A percentile compares a stretch with the other conserved stretches of the same genome.
Conservation (phyloP, 2,797 vertebrate genomes). For the Scleropages formosus region DNA sequence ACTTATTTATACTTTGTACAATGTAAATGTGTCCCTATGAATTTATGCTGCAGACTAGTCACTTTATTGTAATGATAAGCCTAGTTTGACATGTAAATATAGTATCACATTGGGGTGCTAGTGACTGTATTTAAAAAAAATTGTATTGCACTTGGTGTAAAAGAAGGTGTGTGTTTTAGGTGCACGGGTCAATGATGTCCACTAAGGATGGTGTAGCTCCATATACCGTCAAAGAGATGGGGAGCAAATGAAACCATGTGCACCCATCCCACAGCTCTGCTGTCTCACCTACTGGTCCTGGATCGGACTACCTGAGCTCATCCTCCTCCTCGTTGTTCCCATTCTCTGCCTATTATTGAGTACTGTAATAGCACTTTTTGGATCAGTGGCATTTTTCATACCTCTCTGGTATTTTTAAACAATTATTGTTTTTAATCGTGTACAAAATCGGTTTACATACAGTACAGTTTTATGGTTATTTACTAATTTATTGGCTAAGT, state of each 20-base stretch:
- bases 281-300: neutral
- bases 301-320: constrained; percentile 22
- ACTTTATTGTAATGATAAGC: neutral
- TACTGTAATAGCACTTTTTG: too few species aligned
- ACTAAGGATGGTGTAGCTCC: constrained; percentile 60
- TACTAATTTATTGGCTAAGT: neutral
- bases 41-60: too few species aligned
- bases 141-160: neutral
- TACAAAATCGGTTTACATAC: too few species aligned
- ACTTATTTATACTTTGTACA: too few species aligned
- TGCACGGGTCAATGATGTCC: constrained; percentile 66
- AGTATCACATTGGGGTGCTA: neutral
- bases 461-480: too few species aligned
- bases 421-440: too few species aligned
- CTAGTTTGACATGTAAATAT: too few species aligned
- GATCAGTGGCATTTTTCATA: neutral
- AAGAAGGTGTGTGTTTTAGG: constrained; percentile 59
- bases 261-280: neutral
- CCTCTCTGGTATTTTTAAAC: neutral
- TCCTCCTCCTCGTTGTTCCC: neutral
- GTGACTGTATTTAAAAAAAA: neutral
- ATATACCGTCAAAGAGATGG: constrained; percentile 54
- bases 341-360: neutral
- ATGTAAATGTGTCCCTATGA: too few species aligned
- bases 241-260: constrained; percentile 45